These are phyloP conservation scores for Gryon sp. DNA, from an alignment of 1,140 invertebrate species.

Conservation along the genomic window DNA sequence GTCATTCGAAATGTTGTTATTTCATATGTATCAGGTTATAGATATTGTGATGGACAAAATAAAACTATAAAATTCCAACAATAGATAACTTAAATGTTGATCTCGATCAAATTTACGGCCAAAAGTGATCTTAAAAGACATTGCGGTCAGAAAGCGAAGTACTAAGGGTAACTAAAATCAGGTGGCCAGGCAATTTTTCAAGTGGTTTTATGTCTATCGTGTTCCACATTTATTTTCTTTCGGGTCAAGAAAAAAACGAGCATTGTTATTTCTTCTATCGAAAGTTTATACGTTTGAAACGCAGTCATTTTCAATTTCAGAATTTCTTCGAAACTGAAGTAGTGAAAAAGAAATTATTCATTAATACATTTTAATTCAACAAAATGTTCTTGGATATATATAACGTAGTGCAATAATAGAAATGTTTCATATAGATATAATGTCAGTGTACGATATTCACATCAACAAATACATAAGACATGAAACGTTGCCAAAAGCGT, in stretches of 20 bases:
- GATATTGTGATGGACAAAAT: no score
- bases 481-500: constrained; percentile 36
- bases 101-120: constrained; percentile 14
- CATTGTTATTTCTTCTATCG: constrained; percentile 33
- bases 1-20: no score
- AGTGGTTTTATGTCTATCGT: constrained; percentile 35
- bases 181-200: constrained; percentile 34
- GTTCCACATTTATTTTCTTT: constrained; percentile 39
- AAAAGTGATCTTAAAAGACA: constrained; percentile 31
- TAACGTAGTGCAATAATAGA: background rate
- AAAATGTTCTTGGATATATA: background rate
- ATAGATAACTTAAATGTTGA: constrained; percentile 27
- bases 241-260: constrained; percentile 17
- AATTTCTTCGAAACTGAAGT: no score
- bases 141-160: constrained; percentile 28
- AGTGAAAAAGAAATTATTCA: no score
- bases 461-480: constrained; percentile 47
- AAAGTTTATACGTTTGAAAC: constrained; percentile 23
- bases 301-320: constrained; percentile 28
- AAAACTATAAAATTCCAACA: no score
- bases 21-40: background rate
- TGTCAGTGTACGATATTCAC: constrained; percentile 26
- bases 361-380: background rate
- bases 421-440: background rate
- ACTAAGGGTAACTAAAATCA: constrained; percentile 49